Evolutionary conservation across 2,888 invertebrate genomes (phyloP).

Genomic region (Cyrtodaria siliqua): DNA sequence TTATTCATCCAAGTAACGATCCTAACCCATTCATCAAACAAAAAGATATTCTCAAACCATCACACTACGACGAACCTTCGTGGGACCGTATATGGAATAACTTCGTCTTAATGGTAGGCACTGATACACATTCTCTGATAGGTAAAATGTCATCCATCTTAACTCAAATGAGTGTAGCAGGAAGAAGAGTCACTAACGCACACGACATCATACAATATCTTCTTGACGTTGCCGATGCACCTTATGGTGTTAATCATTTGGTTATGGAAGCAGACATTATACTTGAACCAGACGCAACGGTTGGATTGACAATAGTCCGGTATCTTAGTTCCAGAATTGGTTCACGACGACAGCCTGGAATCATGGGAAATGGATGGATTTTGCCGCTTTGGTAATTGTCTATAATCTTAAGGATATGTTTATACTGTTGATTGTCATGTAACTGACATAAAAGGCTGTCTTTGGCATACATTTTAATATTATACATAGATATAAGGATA

Average conservation of each 20-base stretch:
- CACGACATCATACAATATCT: slow-evolving; percentile 19
- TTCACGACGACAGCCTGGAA: slow-evolving; percentile 19
- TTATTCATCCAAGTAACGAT: slow-evolving; percentile 15
- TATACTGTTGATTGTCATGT: no score
- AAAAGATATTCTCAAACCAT: slow-evolving; percentile 16
- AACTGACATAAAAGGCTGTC: no score
- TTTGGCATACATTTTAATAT: neutral
- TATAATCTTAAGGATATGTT: no score
- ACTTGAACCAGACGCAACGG: neutral
- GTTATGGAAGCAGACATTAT: slow-evolving; percentile 3
- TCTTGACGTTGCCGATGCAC: slow-evolving; percentile 35
- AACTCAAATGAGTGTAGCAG: slow-evolving; percentile 43
- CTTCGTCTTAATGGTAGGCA: slow-evolving; percentile 34
- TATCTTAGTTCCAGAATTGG: slow-evolving; percentile 34
- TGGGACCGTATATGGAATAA: slow-evolving; percentile 46
- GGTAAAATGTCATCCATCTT: slow-evolving; percentile 28
- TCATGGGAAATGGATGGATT: slow-evolving; percentile 50
- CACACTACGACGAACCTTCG: slow-evolving; percentile 7
- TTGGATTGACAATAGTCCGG: slow-evolving; percentile 9
- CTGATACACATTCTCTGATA: slow-evolving; percentile 20
- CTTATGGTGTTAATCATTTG: slow-evolving; percentile 19
- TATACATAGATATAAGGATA: neutral
- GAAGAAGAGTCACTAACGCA: slow-evolving; percentile 18
- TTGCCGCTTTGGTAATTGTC: slow-evolving; percentile 33
- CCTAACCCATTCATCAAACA: slow-evolving; percentile 19